These are phyloP conservation scores for Spodoptera littoralis DNA, from an alignment of 2,888 invertebrate genomes.

Conservation along the genomic window DNA sequence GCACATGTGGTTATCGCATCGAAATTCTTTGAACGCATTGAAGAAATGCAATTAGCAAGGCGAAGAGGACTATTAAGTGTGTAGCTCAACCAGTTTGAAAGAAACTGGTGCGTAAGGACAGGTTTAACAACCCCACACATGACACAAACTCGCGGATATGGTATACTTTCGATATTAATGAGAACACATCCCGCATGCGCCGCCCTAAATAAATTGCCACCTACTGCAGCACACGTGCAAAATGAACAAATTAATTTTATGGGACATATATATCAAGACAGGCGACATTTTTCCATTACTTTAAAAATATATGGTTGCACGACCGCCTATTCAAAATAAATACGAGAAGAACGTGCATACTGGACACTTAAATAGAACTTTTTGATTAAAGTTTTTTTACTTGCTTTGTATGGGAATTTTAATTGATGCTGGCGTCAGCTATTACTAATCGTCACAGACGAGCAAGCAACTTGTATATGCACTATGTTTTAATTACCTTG, in stretches of 20 bases:
- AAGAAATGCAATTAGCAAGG: slow-evolving; percentile 74
- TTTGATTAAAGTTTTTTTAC: slow-evolving; percentile 16
- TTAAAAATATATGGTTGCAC: slow-evolving; percentile 16
- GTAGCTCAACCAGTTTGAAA: slow-evolving; percentile 78
- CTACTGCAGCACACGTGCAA: slow-evolving; percentile 37
- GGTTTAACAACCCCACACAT: slow-evolving; percentile 82
- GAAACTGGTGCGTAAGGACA: slow-evolving; percentile 79
- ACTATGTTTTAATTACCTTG: slow-evolving; percentile 71
- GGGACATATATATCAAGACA: slow-evolving; percentile 21
- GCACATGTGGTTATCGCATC: slow-evolving; percentile 55
- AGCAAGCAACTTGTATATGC: slow-evolving; percentile 54
- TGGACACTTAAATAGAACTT: slow-evolving; percentile 20
- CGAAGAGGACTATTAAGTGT: slow-evolving; percentile 77
- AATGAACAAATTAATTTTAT: slow-evolving; percentile 42
- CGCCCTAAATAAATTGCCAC: slow-evolving; percentile 55
- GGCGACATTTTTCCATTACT: slow-evolving; percentile 40
- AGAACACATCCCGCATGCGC: slow-evolving; percentile 76
- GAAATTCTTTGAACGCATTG: slow-evolving; percentile 64
- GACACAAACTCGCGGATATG: slow-evolving; percentile 83
- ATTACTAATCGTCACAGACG: slow-evolving; percentile 58
- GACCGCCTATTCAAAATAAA: slow-evolving; percentile 12
- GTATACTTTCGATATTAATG: slow-evolving; percentile 85
- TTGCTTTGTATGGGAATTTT: slow-evolving; percentile 15
- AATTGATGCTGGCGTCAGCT: slow-evolving; percentile 44
- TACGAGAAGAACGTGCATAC: slow-evolving; percentile 9